Conservation (phyloP, 2,888 invertebrate species). For the Epinotia nisella region DNA sequence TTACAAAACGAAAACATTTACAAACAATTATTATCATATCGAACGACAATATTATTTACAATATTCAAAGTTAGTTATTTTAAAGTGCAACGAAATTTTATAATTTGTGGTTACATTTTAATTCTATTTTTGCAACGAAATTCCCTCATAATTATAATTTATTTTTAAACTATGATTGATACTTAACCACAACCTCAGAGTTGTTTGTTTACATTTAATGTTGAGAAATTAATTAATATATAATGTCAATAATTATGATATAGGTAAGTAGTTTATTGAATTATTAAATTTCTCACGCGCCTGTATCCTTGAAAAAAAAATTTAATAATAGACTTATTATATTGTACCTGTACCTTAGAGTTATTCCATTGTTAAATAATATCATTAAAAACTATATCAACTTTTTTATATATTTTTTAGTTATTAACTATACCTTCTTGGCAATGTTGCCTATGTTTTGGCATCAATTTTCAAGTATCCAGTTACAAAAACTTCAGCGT, state of each 20-base stretch:
- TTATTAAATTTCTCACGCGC: not conserved
- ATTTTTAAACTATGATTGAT: constrained; percentile 27
- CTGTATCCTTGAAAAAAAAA: not conserved
- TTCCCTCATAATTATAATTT: not conserved
- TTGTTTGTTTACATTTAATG: constrained; percentile 27
- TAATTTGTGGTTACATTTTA: constrained; percentile 25
- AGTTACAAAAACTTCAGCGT: no score
- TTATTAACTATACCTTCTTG: no score
- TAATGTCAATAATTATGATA: not conserved
- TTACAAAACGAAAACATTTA: constrained; percentile 55
- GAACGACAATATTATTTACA: constrained; percentile 38
- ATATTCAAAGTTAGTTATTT: constrained; percentile 15
- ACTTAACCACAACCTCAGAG: constrained; percentile 44
- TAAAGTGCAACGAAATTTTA: constrained; percentile 35
- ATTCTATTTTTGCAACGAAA: constrained; percentile 17
- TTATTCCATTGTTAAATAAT: no score
- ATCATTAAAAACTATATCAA: no score
- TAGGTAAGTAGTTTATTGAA: not conserved
- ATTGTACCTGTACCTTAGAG: no score
- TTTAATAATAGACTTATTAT: no score
- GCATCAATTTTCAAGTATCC: no score
- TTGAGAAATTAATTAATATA: constrained; percentile 1
- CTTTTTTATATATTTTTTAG: no score
- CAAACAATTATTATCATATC: constrained; percentile 24
- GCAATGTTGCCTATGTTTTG: no score